Base-by-base conservation (phyloP, 2,888 invertebrate species). In the Cataglyphis albicans region DNA sequence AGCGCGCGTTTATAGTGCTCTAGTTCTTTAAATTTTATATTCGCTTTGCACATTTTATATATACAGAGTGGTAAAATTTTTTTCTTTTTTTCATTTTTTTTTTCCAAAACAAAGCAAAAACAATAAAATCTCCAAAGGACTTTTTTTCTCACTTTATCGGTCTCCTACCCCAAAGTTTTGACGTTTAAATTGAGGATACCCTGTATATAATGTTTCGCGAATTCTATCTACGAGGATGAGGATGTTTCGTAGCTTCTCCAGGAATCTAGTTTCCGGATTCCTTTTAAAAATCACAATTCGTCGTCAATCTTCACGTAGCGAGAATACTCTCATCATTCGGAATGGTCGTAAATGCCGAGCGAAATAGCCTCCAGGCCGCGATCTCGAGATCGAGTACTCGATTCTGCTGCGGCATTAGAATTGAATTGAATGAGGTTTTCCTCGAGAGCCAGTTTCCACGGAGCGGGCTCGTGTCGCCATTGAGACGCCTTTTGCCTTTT, bases 291-390 rank as follows among this genome's bases (percentile, higher is more conserved):
- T 52, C 64, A 64, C 75, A 63, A 38, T 81, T 52, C 80, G 29
- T 21, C 63, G 52, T 75, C 52, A 65, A 75, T 63, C 55, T 55
- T 90, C 84, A 90, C 88, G 89, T 89, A 92, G 93, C 92, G 92
- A 92, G 93, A 93, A 93, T 90, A 93, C 91, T 92, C 93, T 92
- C 93, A 91, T 92, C 91, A 90, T 91, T 90, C 78, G 87, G 81
- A 84, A 78, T 70, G 83, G 48, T 68, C 63, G 68, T 57, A 63
- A 80, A 82, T 81, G 57, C 82, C 78, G 74, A 35, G 78, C 68
- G 52, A 7, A 65, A 75, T 78, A 48, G 67, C 64, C 35, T 55
- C 29, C 59, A 74, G 25, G 41, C 38, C 35, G 65, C 65, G 64
- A 87, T 86, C 85, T 81, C 84, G 83, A 86, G 88, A 87, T 87